Conservation (phyloP, 2,113 vertebrate genomes). For the Leucosticte australis region DNA sequence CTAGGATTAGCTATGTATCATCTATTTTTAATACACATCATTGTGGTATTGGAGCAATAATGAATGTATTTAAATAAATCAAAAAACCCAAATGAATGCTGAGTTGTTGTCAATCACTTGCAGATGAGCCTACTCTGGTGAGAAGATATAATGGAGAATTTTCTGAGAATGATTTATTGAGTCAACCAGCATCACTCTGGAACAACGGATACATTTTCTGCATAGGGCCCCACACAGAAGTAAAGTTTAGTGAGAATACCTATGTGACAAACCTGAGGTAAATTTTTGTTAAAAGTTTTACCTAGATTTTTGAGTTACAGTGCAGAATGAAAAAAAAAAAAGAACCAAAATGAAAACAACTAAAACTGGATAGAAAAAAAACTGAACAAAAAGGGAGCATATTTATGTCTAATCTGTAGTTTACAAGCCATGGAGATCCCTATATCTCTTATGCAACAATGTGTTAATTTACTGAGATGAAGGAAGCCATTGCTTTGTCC, state of each 20-base stretch:
- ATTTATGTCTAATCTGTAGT: neutral
- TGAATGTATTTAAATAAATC: slow-evolving; percentile 58
- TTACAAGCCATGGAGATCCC: neutral
- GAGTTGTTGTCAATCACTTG: slow-evolving; percentile 54
- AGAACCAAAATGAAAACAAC: too few relatives aligned
- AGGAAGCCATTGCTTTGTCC: neutral
- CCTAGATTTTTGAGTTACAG: neutral
- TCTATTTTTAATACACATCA: slow-evolving; percentile 56
- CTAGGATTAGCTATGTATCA: slow-evolving; percentile 50
- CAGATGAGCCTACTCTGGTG: neutral
- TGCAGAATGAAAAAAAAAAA: neutral
- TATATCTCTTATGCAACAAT: neutral
- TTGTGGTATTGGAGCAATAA: slow-evolving; percentile 40
- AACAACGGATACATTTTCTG: neutral
- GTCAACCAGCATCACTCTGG: neutral
- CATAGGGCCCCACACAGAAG: neutral
- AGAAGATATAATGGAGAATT: neutral
- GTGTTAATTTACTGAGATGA: neutral
- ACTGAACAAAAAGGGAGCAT: neutral
- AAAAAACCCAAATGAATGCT: slow-evolving; percentile 31
- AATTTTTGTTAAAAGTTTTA: neutral
- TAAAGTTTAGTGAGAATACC: neutral
- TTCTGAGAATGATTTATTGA: slow-evolving; percentile 2
- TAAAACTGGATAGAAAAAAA: neutral
- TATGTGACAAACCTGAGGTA: neutral